Conservation (phyloP, 92 coral and sea anemone genomes). For the Paragorgia papillata region DNA sequence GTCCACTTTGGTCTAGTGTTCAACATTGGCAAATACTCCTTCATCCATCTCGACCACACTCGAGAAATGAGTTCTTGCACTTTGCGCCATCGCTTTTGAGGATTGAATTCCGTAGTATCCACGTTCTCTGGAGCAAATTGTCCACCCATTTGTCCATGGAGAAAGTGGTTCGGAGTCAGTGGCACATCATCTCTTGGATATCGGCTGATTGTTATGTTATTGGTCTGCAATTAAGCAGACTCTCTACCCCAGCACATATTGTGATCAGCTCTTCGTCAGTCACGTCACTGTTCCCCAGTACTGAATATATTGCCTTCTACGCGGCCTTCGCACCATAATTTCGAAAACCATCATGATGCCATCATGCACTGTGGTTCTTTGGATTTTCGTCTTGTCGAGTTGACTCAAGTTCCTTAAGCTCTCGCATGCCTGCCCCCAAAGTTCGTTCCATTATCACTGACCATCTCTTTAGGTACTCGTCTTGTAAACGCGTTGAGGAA, state of each 20-base stretch:
- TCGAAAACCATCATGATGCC: constrained; percentile 48
- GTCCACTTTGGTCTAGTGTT: constrained; percentile 62
- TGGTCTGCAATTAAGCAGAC: constrained; percentile 58
- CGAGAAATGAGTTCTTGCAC: constrained; percentile 36
- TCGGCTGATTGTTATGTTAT: constrained; percentile 57
- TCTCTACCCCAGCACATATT: constrained; percentile 55
- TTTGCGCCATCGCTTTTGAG: constrained; percentile 55
- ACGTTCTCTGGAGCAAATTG: constrained; percentile 64
- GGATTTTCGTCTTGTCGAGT: constrained; percentile 55
- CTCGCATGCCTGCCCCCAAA: constrained; percentile 46
- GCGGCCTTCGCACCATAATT: constrained; percentile 51
- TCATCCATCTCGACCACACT: constrained; percentile 61
- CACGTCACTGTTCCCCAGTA: constrained; percentile 46
- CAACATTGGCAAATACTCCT: constrained; percentile 59
- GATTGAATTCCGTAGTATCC: constrained; percentile 46
- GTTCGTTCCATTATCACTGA: constrained; percentile 59
- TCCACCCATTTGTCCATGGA: constrained; percentile 59
- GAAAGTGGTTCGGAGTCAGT: constrained; percentile 40
- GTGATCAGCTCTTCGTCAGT: constrained; percentile 55
- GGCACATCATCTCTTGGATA: constrained; percentile 36
- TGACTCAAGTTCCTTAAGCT: constrained; percentile 15
- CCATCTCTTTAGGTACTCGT: constrained; percentile 51
- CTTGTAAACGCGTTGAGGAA: constrained; percentile 66
- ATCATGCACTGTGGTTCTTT: constrained; percentile 47
- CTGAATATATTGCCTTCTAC: constrained; percentile 55